Evolutionary conservation across 2,888 invertebrate genomes (phyloP).

Genomic region (Dichetophora obliterata): DNA sequence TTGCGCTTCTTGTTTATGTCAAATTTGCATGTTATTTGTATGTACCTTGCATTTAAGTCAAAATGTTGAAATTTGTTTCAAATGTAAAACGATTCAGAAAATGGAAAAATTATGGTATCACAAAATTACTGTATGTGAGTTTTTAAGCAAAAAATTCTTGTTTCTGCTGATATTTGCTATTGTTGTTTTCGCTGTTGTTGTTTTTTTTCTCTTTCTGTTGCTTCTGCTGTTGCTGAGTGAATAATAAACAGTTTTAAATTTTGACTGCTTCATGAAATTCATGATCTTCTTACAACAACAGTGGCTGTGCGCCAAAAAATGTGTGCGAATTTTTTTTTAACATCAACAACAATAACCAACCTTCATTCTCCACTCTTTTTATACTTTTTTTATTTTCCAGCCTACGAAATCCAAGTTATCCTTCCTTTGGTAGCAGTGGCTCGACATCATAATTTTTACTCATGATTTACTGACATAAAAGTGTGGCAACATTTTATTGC

Average conservation of each 20-base stretch:
- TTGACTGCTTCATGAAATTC: conserved; percentile 26
- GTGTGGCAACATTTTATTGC: not conserved
- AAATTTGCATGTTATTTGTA: not conserved
- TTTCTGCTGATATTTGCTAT: no score
- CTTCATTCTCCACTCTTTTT: no score
- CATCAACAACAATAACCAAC: no score
- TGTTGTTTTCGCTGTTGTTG: no score
- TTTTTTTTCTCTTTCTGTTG: not conserved
- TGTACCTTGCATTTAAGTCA: no score
- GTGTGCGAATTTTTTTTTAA: no score
- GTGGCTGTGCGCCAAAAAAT: no score
- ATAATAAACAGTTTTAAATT: conserved; percentile 33
- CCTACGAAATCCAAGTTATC: no score
- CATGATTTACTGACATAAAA: conserved; percentile 8
- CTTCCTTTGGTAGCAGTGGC: no score
- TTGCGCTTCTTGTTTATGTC: not conserved
- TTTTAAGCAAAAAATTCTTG: no score
- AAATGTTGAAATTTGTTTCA: not conserved
- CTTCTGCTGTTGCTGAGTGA: conserved; percentile 5
- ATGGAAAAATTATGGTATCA: conserved; percentile 3
- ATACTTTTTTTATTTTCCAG: no score
- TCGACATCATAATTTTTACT: conserved; percentile 14
- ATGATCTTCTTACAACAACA: conserved; percentile 18
- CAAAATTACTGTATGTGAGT: no score
- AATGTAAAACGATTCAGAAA: conserved; percentile 11